Percentiles rank a stretch among this genome's conserved stretches.
These are phyloP conservation scores for Aptenodytes patagonicus DNA, from an alignment of 2,113 vertebrate species.

Conservation along the genomic window DNA sequence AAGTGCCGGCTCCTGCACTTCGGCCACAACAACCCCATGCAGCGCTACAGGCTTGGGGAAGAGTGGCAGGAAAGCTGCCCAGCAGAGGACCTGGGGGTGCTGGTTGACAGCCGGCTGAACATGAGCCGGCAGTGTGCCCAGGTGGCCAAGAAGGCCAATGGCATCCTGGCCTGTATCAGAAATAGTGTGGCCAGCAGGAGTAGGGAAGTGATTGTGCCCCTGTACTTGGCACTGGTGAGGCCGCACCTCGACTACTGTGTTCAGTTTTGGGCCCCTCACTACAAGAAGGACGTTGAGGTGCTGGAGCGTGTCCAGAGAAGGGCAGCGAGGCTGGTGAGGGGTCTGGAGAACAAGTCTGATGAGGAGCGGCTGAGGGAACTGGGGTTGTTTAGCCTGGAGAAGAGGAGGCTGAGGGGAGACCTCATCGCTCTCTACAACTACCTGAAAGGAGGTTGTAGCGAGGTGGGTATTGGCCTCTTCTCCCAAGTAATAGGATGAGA, in stretches of 20 bases:
- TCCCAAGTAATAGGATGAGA: neutral
- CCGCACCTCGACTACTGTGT: too few relatives aligned
- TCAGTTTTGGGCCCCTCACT: too few relatives aligned
- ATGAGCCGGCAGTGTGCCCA: neutral
- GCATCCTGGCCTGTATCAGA: too few relatives aligned
- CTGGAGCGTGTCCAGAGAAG: too few relatives aligned
- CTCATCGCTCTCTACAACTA: neutral
- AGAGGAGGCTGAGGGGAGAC: neutral
- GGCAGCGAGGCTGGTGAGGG: too few relatives aligned
- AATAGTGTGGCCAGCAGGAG: neutral
- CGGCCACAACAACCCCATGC: neutral
- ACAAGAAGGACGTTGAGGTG: too few relatives aligned
- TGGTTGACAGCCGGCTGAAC: neutral
- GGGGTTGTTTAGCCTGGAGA: neutral
- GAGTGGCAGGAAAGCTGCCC: neutral
- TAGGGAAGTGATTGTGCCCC: too few relatives aligned
- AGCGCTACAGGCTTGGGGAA: neutral
- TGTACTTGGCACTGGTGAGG: too few relatives aligned
- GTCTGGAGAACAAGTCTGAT: too few relatives aligned
- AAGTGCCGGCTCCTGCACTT: neutral
- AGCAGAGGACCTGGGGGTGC: neutral
- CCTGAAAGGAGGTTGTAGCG: neutral
- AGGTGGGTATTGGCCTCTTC: neutral
- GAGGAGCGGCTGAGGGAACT: too few relatives aligned
- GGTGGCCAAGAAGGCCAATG: neutral